Conservation (phyloP, 2,888 invertebrate species). For the Cataglyphis rosenhaueri region DNA sequence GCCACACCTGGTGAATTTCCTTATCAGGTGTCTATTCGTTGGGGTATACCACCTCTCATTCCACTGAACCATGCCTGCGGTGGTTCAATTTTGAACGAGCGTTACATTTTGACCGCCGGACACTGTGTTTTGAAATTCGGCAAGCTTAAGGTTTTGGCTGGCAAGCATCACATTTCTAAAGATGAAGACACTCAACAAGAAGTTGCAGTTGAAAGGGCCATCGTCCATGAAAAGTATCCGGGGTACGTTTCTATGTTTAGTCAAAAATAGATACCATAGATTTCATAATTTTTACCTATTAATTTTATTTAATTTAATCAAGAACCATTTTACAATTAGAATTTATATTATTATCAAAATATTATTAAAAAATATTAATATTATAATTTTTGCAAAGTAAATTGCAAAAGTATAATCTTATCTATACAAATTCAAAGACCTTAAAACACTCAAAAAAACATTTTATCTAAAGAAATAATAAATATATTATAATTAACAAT, state of each 20-base stretch:
- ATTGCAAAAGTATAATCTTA: conserved; percentile 4
- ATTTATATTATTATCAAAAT: not conserved
- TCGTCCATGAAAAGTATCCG: conserved; percentile 80
- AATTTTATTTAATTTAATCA: not conserved
- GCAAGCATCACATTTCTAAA: conserved; percentile 86
- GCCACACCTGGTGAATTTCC: conserved; percentile 81
- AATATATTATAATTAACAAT: not conserved
- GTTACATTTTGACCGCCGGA: conserved; percentile 85
- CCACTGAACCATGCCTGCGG: conserved; percentile 85
- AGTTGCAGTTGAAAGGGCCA: conserved; percentile 75
- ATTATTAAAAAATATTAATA: not conserved
- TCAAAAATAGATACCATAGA: not conserved
- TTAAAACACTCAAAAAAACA: not conserved
- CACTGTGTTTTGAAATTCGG: conserved; percentile 84
- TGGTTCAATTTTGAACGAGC: conserved; percentile 84
- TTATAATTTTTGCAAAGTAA: not conserved
- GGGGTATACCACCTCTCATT: conserved; percentile 75
- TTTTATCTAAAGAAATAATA: not conserved
- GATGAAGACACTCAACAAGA: conserved; percentile 83
- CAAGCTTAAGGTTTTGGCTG: conserved; percentile 85
- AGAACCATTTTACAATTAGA: not conserved
- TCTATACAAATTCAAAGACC: not conserved
- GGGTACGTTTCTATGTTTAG: conserved; percentile 70
- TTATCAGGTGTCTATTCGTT: conserved; percentile 85
- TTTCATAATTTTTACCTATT: not conserved